Evolutionary conservation across 1,140 invertebrate genomes (phyloP).

Genomic region (Neotoxoptera formosana): DNA sequence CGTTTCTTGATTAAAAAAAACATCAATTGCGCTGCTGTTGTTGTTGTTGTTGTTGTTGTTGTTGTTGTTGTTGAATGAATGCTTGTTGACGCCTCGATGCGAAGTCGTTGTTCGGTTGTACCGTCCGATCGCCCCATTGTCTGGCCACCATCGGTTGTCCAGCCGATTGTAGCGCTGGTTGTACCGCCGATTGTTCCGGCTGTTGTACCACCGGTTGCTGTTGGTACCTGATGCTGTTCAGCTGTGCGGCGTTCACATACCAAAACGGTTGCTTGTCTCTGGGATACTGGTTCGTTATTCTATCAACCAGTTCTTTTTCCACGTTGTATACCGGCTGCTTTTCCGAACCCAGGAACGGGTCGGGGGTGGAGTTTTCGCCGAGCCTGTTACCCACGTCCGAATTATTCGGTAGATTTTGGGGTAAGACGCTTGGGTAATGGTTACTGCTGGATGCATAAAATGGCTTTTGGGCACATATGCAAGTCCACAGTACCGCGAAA

Average conservation of each 20-base stretch:
- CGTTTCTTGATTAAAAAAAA: neutral
- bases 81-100: neutral
- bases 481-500: neutral
- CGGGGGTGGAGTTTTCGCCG: neutral
- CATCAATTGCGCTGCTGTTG: neutral
- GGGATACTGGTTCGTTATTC: neutral
- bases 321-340: slow-evolving; percentile 8
- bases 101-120: neutral
- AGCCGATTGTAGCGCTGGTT: neutral
- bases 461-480: slow-evolving; percentile 26
- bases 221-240: slow-evolving; percentile 1
- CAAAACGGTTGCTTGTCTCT: slow-evolving; percentile 42
- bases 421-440: slow-evolving; percentile 28
- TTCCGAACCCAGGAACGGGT: neutral
- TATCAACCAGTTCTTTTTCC: slow-evolving; percentile 6
- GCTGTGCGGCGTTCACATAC: slow-evolving; percentile 12
- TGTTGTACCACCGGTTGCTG: neutral
- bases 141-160: no score
- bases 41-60: neutral
- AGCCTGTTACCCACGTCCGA: neutral
- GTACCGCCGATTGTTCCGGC: neutral
- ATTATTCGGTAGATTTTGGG: slow-evolving; percentile 10
- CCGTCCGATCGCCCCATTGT: no score
- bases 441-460: slow-evolving; percentile 30
- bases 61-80: neutral